A percentile compares a stretch with the other conserved stretches of the same genome.
phyloP scores from a whole-genome alignment of 1,140 invertebrate species.

The Ephestia elutella region DNA sequence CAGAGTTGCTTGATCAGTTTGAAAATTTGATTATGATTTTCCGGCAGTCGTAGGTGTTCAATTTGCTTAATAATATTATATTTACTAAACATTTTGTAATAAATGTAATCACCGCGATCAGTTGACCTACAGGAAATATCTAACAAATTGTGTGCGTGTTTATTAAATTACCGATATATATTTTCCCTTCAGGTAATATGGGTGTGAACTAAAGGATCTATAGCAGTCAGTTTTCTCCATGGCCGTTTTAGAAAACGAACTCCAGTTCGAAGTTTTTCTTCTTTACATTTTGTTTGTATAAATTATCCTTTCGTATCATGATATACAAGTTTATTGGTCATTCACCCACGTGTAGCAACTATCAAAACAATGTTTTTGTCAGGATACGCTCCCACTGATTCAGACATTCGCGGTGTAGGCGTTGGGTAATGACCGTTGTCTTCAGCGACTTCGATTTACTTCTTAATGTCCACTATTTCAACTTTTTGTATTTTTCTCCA shows the following conservation, averaged over 20 bases:
- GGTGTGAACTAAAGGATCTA: too few species aligned
- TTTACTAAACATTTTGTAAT: not conserved
- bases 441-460: not conserved
- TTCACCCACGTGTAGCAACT: not conserved
- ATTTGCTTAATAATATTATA: not conserved
- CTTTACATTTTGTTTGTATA: too few species aligned
- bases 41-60: slow-evolving; percentile 1
- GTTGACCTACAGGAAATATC: not conserved
- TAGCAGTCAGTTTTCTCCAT: too few species aligned
- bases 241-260: too few species aligned
- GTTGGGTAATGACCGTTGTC: not conserved
- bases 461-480: not conserved
- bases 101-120: not conserved
- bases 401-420: not conserved
- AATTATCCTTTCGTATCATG: too few species aligned
- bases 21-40: not conserved
- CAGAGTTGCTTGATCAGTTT: not conserved
- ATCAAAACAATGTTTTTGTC: not conserved
- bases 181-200: too few species aligned
- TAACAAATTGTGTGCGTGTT: too few species aligned
- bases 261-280: too few species aligned
- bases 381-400: not conserved
- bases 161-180: too few species aligned
- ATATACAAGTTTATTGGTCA: not conserved
- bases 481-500: too few species aligned